Percentiles rank a stretch among this genome's conserved stretches.
Evolutionary conservation across 2,113 vertebrate genomes (phyloP).

Genomic region (Vidua macroura): DNA sequence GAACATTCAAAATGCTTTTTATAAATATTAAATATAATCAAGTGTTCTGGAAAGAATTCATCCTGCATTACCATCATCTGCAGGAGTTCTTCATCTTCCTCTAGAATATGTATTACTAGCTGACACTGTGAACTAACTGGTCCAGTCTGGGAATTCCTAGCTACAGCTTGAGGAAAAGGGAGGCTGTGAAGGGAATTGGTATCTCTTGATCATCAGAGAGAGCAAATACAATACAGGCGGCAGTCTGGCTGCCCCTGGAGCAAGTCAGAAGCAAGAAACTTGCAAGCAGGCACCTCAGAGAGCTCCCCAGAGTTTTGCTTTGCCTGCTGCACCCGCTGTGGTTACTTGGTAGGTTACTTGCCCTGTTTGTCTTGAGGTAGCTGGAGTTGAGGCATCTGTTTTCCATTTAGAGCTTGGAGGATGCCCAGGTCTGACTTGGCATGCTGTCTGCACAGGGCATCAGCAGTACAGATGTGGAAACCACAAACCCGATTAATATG

Average conservation of each 20-base stretch:
- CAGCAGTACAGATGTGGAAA: slow-evolving; percentile 68
- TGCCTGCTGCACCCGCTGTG: slow-evolving; percentile 47
- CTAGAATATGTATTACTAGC: slow-evolving; percentile 31
- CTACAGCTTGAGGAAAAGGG: slow-evolving; percentile 12
- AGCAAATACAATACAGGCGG: slow-evolving; percentile 46
- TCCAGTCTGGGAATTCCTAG: slow-evolving; percentile 45
- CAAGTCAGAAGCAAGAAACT: slow-evolving; percentile 55
- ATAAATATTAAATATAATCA: slow-evolving; percentile 62
- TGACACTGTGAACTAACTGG: slow-evolving; percentile 42
- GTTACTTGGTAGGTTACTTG: slow-evolving; percentile 44
- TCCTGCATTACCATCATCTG: slow-evolving; percentile 46
- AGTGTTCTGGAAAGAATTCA: slow-evolving; percentile 58
- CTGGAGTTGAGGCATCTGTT: slow-evolving; percentile 31
- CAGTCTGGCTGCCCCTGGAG: slow-evolving; percentile 58
- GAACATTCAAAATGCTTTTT: slow-evolving; percentile 51
- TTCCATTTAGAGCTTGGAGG: slow-evolving; percentile 57
- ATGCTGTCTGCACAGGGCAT: slow-evolving; percentile 55
- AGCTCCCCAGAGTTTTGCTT: slow-evolving; percentile 9
- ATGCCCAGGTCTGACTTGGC: slow-evolving; percentile 60
- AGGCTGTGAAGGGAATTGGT: slow-evolving; percentile 31
- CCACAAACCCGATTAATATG: slow-evolving; percentile 63
- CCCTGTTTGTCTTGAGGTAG: slow-evolving; percentile 42
- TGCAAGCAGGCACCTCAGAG: slow-evolving; percentile 43
- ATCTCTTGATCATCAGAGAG: slow-evolving; percentile 53
- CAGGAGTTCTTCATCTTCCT: slow-evolving; percentile 56